Evolutionary conservation across 2,888 invertebrate genomes (phyloP), one percentile per base, ranked within the genome.

Genomic region (Macrophya alboannulata): DNA sequence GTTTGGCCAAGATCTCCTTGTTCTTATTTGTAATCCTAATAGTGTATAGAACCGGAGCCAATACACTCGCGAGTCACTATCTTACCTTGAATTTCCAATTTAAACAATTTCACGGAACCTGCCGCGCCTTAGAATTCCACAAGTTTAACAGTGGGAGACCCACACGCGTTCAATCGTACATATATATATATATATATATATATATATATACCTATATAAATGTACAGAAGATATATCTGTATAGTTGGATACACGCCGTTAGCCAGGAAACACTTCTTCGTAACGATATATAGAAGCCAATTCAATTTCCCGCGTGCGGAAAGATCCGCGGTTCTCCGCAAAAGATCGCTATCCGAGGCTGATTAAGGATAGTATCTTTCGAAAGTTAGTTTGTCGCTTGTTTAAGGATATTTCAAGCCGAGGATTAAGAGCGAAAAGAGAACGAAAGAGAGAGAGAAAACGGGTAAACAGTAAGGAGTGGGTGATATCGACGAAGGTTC

Each of bases 271-370:
- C 62, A 81, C 59, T 59, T 79, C 79, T 59, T 43, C 10, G 59
- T 3, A 62, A 12, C 43, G 62, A 81, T 81, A 81, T 81, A 79
- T 79, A 62, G 81, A 62, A 81, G 59, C 81, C 81, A 81, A 81
- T 81, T 81, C 81, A 81, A 81, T 81, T 81, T 62, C 81, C 81
- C 81, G 21, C 81, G 40, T 40, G 43, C 40, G n/a, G 25, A 8
- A 81, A 59, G 31, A 77, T 40, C 21, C 62, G 62, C 62, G 62
- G 37, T 25, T 59, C 25, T 59, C 79, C 55, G 59, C 40, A 31
- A 62, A 17, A 79, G 59, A 79, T 79, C 21, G 59, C 40, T 43
- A 79, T 79, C 79, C 9, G 1, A 59, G 40, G 59, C 59, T 59
- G 79, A 59, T 79, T 62, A 43, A 62, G 79, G 59, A n/a, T 31